Conservation (phyloP, 2,113 vertebrate species). For the Limnothrissa miodon region DNA sequence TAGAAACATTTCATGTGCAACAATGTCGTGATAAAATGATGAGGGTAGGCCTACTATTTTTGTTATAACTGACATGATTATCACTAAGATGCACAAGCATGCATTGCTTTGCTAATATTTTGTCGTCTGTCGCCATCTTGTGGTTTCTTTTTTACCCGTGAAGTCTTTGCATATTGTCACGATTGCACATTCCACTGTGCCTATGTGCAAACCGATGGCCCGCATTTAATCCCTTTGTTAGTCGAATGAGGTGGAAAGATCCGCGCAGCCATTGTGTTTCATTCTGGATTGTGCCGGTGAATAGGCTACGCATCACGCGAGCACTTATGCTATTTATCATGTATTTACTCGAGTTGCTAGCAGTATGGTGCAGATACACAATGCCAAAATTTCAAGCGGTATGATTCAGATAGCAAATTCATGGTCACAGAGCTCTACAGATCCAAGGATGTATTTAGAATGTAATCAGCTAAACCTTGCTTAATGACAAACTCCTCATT, state of each 20-base stretch:
- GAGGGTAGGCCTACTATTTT: too few species aligned
- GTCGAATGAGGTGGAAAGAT: background rate
- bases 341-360: background rate
- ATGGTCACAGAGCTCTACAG: background rate
- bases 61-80: too few species aligned
- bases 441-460: too few species aligned
- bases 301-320: background rate
- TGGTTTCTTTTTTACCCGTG: background rate
- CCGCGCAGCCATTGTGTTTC: slow-evolving; percentile 30
- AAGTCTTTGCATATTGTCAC: background rate
- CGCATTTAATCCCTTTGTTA: background rate
- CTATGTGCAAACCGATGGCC: background rate
- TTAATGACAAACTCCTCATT: too few species aligned
- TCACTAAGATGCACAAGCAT: too few species aligned
- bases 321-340: background rate
- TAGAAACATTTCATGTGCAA: background rate
- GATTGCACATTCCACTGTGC: background rate
- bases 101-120: background rate
- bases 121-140: background rate
- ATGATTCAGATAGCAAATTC: background rate
- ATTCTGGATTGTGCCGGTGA: slow-evolving; percentile 39
- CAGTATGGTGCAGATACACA: background rate
- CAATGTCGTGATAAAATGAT: background rate
- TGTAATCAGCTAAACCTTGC: too few species aligned
- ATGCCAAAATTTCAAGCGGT: background rate